Evolutionary conservation across 2,113 vertebrate genomes (phyloP).

Genomic region (Seriola aureovittata): DNA sequence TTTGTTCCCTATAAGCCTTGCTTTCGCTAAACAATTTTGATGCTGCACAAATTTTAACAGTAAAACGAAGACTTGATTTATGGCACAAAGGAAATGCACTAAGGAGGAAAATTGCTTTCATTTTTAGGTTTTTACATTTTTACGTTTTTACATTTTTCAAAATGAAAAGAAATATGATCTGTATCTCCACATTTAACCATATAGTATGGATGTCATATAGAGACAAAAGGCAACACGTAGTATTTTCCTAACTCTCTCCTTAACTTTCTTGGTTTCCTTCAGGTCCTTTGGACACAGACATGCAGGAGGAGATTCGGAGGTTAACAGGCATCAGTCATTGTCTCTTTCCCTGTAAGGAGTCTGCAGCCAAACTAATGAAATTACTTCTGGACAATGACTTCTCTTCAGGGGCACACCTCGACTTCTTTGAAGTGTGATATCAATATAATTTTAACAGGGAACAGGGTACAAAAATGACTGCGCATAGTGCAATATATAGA

Average conservation of each 20-base stretch:
- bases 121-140: too few species aligned
- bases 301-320: conserved; percentile 52
- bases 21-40: too few species aligned
- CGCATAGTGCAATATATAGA: neutral
- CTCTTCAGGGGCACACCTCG: conserved; percentile 40
- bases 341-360: conserved; percentile 34
- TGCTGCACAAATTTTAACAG: too few species aligned
- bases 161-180: too few species aligned
- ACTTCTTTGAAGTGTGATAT: conserved; percentile 49
- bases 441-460: neutral
- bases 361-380: conserved; percentile 51
- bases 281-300: conserved; percentile 62
- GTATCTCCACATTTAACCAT: too few species aligned
- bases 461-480: too few species aligned
- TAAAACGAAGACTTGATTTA: too few species aligned
- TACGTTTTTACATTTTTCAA: too few species aligned
- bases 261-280: neutral
- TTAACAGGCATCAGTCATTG: conserved; percentile 11
- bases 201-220: neutral
- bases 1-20: too few species aligned
- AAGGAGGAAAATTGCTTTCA: too few species aligned
- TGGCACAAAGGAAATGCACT: too few species aligned
- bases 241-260: neutral
- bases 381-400: conserved; percentile 52
- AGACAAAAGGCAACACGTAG: neutral